These are phyloP conservation scores for Chrysodeixis includens DNA, from an alignment of 2,888 invertebrate genomes.

Conservation along the genomic window DNA sequence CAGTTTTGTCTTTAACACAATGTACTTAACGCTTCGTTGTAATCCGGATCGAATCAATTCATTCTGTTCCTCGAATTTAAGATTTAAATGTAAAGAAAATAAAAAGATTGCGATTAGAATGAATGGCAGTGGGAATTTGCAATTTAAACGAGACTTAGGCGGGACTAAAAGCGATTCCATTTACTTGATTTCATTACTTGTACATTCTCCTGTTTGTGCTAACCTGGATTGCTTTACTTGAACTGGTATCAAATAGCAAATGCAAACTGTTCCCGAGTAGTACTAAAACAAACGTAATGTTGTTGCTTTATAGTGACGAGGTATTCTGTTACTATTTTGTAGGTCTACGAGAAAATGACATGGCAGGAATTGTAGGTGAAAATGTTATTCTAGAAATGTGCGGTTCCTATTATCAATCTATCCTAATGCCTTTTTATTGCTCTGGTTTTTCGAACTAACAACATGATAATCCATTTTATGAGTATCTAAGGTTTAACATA, in stretches of 20 bases:
- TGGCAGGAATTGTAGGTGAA: too few relatives aligned
- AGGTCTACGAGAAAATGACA: too few relatives aligned
- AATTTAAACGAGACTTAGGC: constrained; percentile 72
- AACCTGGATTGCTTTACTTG: constrained; percentile 10
- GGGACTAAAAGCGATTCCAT: constrained; percentile 59
- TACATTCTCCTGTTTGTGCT: constrained; percentile 29
- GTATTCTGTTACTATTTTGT: background rate
- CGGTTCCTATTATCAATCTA: too few relatives aligned
- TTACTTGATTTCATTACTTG: constrained; percentile 62
- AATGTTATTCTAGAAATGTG: too few relatives aligned
- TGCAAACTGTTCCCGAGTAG: background rate
- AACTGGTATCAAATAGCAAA: background rate
- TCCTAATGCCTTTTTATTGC: too few relatives aligned
- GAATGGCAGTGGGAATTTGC: constrained; percentile 71
- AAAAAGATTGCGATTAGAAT: constrained; percentile 66
- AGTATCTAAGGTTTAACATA: too few relatives aligned
- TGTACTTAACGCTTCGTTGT: constrained; percentile 17
- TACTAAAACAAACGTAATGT: background rate
- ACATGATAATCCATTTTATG: too few relatives aligned
- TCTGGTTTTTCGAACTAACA: too few relatives aligned
- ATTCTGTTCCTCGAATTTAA: constrained; percentile 60
- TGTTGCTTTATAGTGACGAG: background rate
- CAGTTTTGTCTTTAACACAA: background rate
- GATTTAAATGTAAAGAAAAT: constrained; percentile 64
- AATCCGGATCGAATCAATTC: constrained; percentile 47